Evolutionary conservation across 2,113 vertebrate genomes (phyloP), one percentile per base, ranked within the genome.

Genomic region (Pollachius pollachius): DNA sequence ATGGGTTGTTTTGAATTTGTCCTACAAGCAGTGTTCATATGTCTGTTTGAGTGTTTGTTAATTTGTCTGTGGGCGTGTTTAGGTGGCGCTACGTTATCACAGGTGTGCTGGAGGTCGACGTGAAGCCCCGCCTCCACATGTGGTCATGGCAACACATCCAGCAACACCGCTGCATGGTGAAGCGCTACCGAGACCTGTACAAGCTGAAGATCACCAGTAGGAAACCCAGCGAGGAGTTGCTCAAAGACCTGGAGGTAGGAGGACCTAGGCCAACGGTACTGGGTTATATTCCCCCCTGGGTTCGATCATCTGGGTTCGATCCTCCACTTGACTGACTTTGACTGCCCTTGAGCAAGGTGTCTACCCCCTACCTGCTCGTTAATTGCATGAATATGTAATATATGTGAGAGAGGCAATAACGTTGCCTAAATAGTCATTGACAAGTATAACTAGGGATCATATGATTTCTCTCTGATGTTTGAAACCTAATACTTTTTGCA

Each of bases 81-180:
- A 99, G 97, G 97, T 99, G 97, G 97, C 80, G 67, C 19, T 99
- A 98, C 1, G 87, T 93, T 67, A 95, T 96, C 86, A 87, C 74
- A 27, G 84, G 95, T 16, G 67, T 96, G 74, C 85, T 98, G 81
- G 95, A 97, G 90, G 96, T 98, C 65, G 94, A 96, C 62, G 80
- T 99, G 72, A 93, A 92, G 74, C 97, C 96, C 6, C 90, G 80
- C 4, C 92, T 98, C 63, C 91, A 92, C 18, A 95, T 97, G 95
- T 99, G 97, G 97, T 98, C 96, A 4, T 99, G 96, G 97, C 85
- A 91, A 15, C 92, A 92, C 79, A 98, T 99, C 84, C 67, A 19
- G 0, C 62, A 74, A 21, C 96, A 98, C 19, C 90, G 96, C 25
- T 84, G 88, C 59, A 91, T 88, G 85, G 81, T 96, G 18, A 98